Percentiles rank a stretch among this genome's conserved stretches.
phyloP scores from a whole-genome alignment of 2,113 vertebrate genomes.

The Illadopsis cleaveri region DNA sequence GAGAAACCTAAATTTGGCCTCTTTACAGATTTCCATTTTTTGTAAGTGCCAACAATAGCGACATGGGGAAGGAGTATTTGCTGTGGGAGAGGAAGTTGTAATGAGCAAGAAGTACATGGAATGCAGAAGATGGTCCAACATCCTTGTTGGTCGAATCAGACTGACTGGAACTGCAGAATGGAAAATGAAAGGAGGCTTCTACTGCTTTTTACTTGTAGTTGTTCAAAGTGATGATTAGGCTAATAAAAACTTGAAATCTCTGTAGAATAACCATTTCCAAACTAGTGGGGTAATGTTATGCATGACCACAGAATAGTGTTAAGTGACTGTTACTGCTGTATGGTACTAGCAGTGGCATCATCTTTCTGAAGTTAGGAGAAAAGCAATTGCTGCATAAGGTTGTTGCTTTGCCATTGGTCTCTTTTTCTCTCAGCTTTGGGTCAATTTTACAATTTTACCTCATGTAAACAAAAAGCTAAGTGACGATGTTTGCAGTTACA shows the following conservation, averaged over 20 bases:
- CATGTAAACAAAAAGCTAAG: neutral
- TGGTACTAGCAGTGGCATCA: neutral
- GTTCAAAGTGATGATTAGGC: neutral
- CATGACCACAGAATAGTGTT: neutral
- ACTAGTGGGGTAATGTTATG: neutral
- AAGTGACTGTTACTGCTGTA: neutral
- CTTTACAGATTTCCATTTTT: neutral
- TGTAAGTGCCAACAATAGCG: neutral
- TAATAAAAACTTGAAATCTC: neutral
- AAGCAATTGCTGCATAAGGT: neutral
- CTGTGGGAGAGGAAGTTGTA: neutral
- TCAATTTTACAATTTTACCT: neutral
- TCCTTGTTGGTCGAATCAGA: neutral
- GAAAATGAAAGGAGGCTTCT: constrained; percentile 12
- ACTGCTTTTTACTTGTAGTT: neutral
- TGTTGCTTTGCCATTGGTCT: neutral
- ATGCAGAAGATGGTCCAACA: neutral
- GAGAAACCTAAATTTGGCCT: neutral
- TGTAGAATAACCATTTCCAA: neutral
- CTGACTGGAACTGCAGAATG: neutral
- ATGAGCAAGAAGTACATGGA: neutral
- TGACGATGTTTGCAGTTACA: neutral
- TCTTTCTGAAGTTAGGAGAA: neutral
- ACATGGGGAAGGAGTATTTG: neutral
- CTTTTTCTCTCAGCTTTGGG: neutral